Base-by-base conservation (phyloP, 2,113 vertebrate genomes). In the Australoheros scitulus region DNA sequence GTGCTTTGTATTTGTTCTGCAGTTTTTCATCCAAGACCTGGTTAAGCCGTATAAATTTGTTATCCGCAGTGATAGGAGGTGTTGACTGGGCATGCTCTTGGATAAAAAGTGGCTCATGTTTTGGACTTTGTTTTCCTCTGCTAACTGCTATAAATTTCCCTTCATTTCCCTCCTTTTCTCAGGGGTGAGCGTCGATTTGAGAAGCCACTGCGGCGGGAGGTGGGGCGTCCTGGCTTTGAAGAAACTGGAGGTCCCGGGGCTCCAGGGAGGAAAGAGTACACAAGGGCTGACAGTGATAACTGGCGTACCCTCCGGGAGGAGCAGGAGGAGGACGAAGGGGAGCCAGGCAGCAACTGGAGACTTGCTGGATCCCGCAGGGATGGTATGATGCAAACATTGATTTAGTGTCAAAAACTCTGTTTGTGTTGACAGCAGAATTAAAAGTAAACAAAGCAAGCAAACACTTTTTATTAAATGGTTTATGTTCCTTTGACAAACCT, bases 221-320 rank as follows among this genome's bases (percentile, higher is more conserved):
- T 94, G 81, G 96, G 94, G 41, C 97, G 97, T 15, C 95, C 96
- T 2, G 96, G 95, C n/a, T 98, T 97, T 87, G 97, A 98, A 86
- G 97, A 98, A 79, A 79, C 90, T 7, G 92, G 72, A 1, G 91
- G 11, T 65, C 88, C 93, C 11, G 83, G 81, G 29, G 93, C 15
- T 83, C 85, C 93, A 4, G 92, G 83, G 0, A 95, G 97, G 89
- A 98, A 98, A 91, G 97, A 98, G 24, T 97, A 95, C 43, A 96
- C 97, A 77, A 97, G 97, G 80, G 97, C 97, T 2, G 97, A 98
- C 92, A 98, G 97, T 1, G 97, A 97, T 93, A 98, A 98, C 90
- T 98, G 97, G 97, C 97, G 97, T 68, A 97, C 96, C 2, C 96
- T 98, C 17, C 92, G 97, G 3, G 97, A 98, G 63, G 97, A 98